Percentiles rank a stretch among this genome's conserved stretches.
phyloP scores from a whole-genome alignment of 1,140 invertebrate genomes.

The Popillia japonica region DNA sequence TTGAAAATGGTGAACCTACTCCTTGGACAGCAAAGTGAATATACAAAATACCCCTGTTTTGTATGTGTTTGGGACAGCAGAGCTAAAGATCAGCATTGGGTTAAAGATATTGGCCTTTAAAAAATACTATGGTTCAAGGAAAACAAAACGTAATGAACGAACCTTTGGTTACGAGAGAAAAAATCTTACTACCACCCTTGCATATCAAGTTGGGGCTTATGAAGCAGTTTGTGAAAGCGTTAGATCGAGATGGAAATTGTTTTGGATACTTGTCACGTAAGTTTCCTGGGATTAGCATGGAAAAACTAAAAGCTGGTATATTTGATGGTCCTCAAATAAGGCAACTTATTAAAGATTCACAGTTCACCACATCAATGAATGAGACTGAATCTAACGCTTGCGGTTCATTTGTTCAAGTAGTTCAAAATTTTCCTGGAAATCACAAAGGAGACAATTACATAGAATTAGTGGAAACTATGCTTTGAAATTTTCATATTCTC shows the following conservation, averaged over 20 bases:
- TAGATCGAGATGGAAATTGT: slow-evolving; percentile 50
- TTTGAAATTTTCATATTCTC: slow-evolving; percentile 45
- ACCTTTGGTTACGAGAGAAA: slow-evolving; percentile 4
- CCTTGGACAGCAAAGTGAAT: slow-evolving; percentile 42
- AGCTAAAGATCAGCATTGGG: slow-evolving; percentile 42
- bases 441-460: slow-evolving; percentile 1
- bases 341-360: slow-evolving; percentile 43
- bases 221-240: slow-evolving; percentile 56
- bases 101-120: slow-evolving; percentile 39
- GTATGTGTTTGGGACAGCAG: slow-evolving; percentile 46
- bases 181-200: slow-evolving; percentile 51
- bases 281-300: slow-evolving; percentile 17
- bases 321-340: slow-evolving; percentile 50
- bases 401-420: slow-evolving; percentile 35
- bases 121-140: slow-evolving; percentile 21
- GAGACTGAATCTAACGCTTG: slow-evolving; percentile 36
- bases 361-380: slow-evolving; percentile 30
- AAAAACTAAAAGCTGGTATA: slow-evolving; percentile 38
- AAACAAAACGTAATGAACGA: slow-evolving; percentile 31
- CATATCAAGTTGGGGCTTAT: slow-evolving; percentile 55
- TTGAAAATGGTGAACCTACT: too few relatives aligned
- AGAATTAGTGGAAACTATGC: slow-evolving; percentile 42
- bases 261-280: slow-evolving; percentile 39
- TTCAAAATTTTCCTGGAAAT: slow-evolving; percentile 37
- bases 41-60: slow-evolving; percentile 44